Evolutionary conservation across 2,888 invertebrate species (phyloP).

Genomic region (Philereme vetulata): DNA sequence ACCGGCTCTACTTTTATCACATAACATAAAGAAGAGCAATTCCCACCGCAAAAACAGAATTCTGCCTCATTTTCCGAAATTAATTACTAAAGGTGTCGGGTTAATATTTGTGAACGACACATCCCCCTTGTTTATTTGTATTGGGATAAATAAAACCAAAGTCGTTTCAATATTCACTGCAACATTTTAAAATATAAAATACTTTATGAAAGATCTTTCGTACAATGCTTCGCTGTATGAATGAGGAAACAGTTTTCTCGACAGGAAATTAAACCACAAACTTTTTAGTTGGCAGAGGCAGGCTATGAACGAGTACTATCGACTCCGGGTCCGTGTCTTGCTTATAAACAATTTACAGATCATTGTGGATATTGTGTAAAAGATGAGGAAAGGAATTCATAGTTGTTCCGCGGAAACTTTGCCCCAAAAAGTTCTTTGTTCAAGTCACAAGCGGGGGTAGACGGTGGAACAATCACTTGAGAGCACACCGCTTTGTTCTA

Average conservation of each 20-base stretch:
- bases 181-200: constrained; percentile 21
- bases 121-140: constrained; percentile 13
- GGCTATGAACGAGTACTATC: constrained; percentile 19
- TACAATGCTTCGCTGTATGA: constrained; percentile 31
- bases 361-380: constrained; percentile 40
- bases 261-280: constrained; percentile 43
- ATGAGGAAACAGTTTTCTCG: constrained; percentile 36
- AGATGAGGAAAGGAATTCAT: constrained; percentile 42
- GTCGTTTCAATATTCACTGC: constrained; percentile 15
- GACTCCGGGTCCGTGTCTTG: constrained; percentile 30
- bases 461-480: constrained; percentile 43
- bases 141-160: constrained; percentile 16
- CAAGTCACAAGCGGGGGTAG: constrained; percentile 32
- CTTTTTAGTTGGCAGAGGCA: constrained; percentile 35
- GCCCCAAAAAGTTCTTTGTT: constrained; percentile 48
- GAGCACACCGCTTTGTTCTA: constrained; percentile 49
- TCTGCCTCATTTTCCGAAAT: constrained; percentile 14
- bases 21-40: constrained; percentile 6
- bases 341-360: constrained; percentile 39
- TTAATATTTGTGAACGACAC: constrained; percentile 18
- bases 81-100: constrained; percentile 16
- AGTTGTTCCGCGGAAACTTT: constrained; percentile 40
- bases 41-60: constrained; percentile 8
- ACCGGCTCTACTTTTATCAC: neutral
- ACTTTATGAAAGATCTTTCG: constrained; percentile 27